Evolutionary conservation across 2,113 vertebrate species (phyloP).

Genomic region (Phalacrocorax brasilianus): DNA sequence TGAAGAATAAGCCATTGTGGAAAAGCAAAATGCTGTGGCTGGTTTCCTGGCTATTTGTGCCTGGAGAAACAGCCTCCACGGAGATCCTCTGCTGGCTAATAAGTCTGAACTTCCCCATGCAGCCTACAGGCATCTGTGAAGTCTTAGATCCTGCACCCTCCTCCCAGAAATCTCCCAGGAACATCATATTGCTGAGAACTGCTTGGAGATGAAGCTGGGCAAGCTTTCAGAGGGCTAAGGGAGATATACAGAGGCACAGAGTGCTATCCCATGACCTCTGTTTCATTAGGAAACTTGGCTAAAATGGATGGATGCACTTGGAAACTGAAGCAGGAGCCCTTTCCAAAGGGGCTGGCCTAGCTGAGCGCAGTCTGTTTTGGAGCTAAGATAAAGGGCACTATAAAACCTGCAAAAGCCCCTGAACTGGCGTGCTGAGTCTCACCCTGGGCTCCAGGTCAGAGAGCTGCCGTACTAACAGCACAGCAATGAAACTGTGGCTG

Average conservation of each 20-base stretch:
- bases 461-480: neutral
- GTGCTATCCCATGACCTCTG: neutral
- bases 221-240: neutral
- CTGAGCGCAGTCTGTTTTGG: neutral
- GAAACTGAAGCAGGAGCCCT: neutral
- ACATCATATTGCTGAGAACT: neutral
- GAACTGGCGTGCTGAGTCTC: neutral
- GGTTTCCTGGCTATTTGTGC: neutral
- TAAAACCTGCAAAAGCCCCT: neutral
- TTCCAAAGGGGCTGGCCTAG: neutral
- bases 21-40: neutral
- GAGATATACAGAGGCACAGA: neutral
- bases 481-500: neutral
- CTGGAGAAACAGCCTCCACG: neutral
- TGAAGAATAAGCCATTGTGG: neutral
- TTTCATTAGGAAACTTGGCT: neutral
- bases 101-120: neutral
- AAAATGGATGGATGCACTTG: neutral
- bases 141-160: neutral
- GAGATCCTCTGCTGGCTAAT: neutral
- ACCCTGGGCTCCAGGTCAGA: neutral
- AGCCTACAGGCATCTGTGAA: neutral
- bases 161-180: neutral
- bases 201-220: neutral
- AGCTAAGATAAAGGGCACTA: neutral